Evolutionary conservation across 2,888 invertebrate genomes (phyloP), one percentile per base, ranked within the genome.

Genomic region (Watsonalla binaria): DNA sequence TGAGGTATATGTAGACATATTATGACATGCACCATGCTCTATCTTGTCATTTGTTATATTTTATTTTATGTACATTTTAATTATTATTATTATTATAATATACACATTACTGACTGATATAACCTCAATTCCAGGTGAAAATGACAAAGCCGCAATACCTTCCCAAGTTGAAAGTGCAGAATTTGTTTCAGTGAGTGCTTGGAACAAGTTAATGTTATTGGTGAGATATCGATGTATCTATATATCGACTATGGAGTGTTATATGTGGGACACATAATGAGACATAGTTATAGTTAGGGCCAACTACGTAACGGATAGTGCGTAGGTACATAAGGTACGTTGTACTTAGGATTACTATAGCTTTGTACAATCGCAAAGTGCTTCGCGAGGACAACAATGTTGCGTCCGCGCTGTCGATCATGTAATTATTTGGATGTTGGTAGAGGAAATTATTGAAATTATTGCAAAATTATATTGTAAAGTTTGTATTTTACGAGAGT

Each of bases 131-230:
- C 53, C 79, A 90, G 90, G 84, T 88, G 11, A 82, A 82, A 68
- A 82, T 85, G 45, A 74, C 78, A 50, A 86, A 84, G 33, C 75
- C 83, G 8, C 83, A 81, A 57, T 87, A 81, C 68, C 70, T 86
- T 65, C 86, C 89, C 52, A 90, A 89, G 67, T 60, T 90, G 65
- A 88, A 84, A 80, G 78, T 90, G 65, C 82, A 86, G 69, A 87
- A 85, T 77, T 75, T 90, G 72, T 90, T 90, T 73, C 85, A 89
- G 78, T 90, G 84, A 88, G 46, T 50, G 37, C 24, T 15, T 6
- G 46, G 15, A 51, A 46, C 15, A 14, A 8, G 35, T 53, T 15
- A 46, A 49, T 24, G 46, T 13, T 46, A 34, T 46, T 49, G 35
- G 35, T 39, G 15, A 15, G 35, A 35, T 34, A 8, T 47, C 37